phyloP scores from a whole-genome alignment of 37 sponge, comb jelly and placozoan species.

The Crambe crambe region DNA sequence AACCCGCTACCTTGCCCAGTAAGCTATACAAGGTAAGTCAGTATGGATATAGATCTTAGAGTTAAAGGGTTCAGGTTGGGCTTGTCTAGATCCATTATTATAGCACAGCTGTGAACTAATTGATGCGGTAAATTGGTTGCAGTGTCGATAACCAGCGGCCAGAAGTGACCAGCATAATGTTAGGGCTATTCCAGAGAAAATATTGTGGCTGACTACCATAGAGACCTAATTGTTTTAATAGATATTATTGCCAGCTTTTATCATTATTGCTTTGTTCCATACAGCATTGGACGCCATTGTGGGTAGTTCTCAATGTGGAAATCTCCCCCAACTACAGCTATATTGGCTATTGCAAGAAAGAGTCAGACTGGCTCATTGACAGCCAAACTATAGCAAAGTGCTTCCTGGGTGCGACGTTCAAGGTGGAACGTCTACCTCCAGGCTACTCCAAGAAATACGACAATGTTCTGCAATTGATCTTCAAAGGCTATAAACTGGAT shows the following conservation, averaged over 20 bases:
- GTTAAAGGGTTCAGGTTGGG: no score
- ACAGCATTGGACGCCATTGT: slow-evolving; percentile 56
- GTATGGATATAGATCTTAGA: no score
- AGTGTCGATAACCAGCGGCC: no score
- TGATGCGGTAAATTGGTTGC: no score
- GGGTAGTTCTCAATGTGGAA: slow-evolving; percentile 50
- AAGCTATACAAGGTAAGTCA: slow-evolving; percentile 50
- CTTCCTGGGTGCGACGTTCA: slow-evolving; percentile 22
- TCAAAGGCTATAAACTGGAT: slow-evolving; percentile 21
- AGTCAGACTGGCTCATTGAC: slow-evolving; percentile 52
- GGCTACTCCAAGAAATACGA: slow-evolving; percentile 38
- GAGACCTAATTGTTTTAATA: no score
- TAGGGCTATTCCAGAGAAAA: no score
- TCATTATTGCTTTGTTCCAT: no score
- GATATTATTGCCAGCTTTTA: no score
- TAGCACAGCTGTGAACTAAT: no score
- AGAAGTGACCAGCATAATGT: no score
- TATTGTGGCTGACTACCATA: no score
- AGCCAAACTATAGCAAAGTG: slow-evolving; percentile 29
- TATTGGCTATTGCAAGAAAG: slow-evolving; percentile 61
- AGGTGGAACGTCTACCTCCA: neutral
- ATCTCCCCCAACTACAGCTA: slow-evolving; percentile 37
- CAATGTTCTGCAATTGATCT: slow-evolving; percentile 23
- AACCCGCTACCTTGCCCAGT: neutral
- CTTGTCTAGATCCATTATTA: no score